Evolutionary conservation across 1,140 invertebrate genomes (phyloP), one percentile per base, ranked within the genome.

Genomic region (Trinorchestia longiramus): DNA sequence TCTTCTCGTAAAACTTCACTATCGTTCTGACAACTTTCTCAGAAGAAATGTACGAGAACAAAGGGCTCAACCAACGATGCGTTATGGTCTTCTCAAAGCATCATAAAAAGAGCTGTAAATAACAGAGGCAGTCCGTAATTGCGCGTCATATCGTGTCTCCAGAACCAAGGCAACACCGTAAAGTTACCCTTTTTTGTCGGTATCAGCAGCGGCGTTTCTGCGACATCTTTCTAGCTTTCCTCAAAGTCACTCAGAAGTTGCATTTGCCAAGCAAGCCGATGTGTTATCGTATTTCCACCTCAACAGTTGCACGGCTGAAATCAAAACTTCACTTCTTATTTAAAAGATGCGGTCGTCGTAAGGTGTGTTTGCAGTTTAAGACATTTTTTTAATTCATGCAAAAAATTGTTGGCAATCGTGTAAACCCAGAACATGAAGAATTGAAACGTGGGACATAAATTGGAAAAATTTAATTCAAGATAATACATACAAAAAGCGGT

Each of bases 91-190:
- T 77, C 62, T 77, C 15, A 77, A 77, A 77, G 62, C 62, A 36
- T 36, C 62, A 77, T 77, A 77, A 77, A 77, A 77, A 77, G 15
- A 3, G 62, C 62, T 77, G 62, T 77, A 77, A 77, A 77, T 77
- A 77, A 77, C 62, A 77, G 62, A 77, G 62, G 62, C 62, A 77
- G 62, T 77, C 62, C 62, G 62, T 77, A 77, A 77, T 77, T 77
- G 62, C 62, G 62, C 36, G 62, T 77, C 62, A 77, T 77, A 77
- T 77, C 11, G 62, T 77, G 62, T 77, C 62, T 77, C 62, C 15
- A 77, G 62, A 77, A 28, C 62, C 62, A 77, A 77, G 62, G 62
- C 62, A 28, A 77, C 62, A 77, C 62, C 62, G 62, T 77, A 77
- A 77, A 77, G 62, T 77, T 77, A 77, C 15, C 62, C 1, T 77